These are phyloP conservation scores for Gallinago nigripennis DNA, from an alignment of 2,797 vertebrate genomes.

Conservation along the genomic window DNA sequence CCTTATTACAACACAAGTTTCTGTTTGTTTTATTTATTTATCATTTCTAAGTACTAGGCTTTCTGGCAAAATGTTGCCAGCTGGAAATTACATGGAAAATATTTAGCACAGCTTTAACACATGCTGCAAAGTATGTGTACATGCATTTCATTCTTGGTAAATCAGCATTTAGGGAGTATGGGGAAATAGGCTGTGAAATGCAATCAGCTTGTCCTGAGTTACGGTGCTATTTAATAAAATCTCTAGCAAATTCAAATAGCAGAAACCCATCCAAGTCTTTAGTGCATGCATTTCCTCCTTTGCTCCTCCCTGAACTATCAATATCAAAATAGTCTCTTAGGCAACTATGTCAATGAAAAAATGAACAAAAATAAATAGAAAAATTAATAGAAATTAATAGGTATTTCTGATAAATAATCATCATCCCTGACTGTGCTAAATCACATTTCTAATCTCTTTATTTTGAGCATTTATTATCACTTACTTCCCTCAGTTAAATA, in stretches of 20 bases:
- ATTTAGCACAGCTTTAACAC: constrained; percentile 56
- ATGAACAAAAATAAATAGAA: constrained; percentile 44
- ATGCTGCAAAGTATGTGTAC: constrained; percentile 27
- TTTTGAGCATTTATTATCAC: constrained; percentile 21
- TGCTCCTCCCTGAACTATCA: constrained; percentile 53
- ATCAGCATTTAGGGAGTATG: constrained; percentile 62
- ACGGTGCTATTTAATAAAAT: constrained; percentile 47
- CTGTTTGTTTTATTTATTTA: constrained; percentile 69
- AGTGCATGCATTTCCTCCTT: constrained; percentile 41
- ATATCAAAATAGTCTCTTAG: constrained; percentile 35
- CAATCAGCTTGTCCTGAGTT: constrained; percentile 42
- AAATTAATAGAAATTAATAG: not conserved
- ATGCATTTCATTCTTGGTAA: constrained; percentile 40
- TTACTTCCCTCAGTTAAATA: constrained; percentile 43
- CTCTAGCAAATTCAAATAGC: constrained; percentile 61
- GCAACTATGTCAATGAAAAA: constrained; percentile 35
- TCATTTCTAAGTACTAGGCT: constrained; percentile 50
- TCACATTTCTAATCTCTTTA: constrained; percentile 7
- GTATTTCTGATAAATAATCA: not conserved
- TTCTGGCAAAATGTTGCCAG: constrained; percentile 61
- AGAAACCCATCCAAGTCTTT: constrained; percentile 54
- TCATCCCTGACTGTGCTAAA: not conserved
- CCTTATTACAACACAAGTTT: constrained; percentile 27
- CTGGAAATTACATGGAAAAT: constrained; percentile 54
- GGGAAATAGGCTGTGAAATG: constrained; percentile 61